These are phyloP conservation scores for Macrotus californicus DNA, from an alignment of 2,113 vertebrate species.

Conservation along the genomic window DNA sequence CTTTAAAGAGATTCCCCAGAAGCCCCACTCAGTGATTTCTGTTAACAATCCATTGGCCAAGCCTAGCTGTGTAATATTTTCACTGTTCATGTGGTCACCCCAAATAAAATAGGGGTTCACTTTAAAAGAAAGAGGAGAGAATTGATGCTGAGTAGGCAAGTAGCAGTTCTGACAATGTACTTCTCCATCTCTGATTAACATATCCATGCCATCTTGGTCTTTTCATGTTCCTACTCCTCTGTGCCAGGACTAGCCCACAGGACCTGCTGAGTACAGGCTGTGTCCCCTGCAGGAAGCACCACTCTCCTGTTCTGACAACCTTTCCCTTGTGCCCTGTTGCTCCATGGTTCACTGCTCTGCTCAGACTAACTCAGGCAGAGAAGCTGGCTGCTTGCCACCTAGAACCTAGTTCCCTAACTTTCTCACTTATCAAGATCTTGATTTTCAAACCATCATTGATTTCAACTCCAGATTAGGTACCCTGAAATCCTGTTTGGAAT, in stretches of 20 bases:
- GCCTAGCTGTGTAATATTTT: background rate
- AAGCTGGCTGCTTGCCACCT: background rate
- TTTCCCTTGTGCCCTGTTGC: fast-evolving
- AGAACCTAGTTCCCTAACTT: fast-evolving
- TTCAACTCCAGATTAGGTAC: background rate
- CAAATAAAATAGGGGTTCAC: background rate
- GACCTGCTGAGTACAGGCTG: background rate
- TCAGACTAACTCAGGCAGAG: background rate
- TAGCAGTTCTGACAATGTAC: background rate
- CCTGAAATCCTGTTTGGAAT: background rate
- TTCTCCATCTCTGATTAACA: fast-evolving
- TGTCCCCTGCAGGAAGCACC: background rate
- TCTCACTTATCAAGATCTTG: background rate
- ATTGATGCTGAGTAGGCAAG: background rate
- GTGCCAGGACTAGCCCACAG: too few relatives aligned
- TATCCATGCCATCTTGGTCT: background rate
- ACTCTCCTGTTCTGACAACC: background rate
- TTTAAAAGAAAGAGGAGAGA: background rate
- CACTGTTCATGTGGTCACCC: background rate
- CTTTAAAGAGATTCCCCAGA: background rate
- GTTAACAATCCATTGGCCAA: background rate
- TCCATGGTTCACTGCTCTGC: fast-evolving
- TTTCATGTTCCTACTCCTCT: fast-evolving
- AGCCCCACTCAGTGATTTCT: background rate
- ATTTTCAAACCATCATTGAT: background rate